Evolutionary conservation across 1,140 invertebrate genomes (phyloP).

Genomic region (Drosophila auraria): DNA sequence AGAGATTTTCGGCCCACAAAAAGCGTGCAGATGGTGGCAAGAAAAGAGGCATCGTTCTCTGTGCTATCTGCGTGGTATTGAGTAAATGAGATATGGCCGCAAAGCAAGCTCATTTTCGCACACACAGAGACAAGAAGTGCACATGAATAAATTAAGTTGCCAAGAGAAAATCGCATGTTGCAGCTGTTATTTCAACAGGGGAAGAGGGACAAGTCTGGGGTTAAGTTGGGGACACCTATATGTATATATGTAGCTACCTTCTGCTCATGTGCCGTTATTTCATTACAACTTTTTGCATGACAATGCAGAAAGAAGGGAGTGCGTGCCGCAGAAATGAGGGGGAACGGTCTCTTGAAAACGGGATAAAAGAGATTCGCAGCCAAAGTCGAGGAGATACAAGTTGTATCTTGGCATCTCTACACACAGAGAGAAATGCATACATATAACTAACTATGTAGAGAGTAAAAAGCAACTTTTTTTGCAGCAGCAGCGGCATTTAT

Average conservation of each 20-base stretch:
- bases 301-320: constrained; percentile 56
- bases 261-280: constrained; percentile 68
- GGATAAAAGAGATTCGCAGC: constrained; percentile 26
- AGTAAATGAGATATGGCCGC: constrained; percentile 8
- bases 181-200: constrained; percentile 29
- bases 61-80: not conserved
- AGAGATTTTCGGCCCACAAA: not conserved
- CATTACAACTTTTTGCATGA: constrained; percentile 80
- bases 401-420: constrained; percentile 16
- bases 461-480: constrained; percentile 49
- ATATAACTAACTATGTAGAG: not conserved
- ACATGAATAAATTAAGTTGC: constrained; percentile 20
- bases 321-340: constrained; percentile 23
- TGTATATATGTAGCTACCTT: constrained; percentile 7
- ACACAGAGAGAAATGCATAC: constrained; percentile 4
- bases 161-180: constrained; percentile 41
- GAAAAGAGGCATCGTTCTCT: not conserved
- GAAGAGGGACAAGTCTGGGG: not conserved
- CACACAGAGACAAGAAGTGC: constrained; percentile 4
- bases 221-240: constrained; percentile 30
- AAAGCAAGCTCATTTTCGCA: constrained; percentile 7
- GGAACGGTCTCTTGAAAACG: constrained; percentile 13
- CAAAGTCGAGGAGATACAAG: constrained; percentile 21
- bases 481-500: constrained; percentile 43
- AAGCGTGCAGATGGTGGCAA: not conserved